A percentile compares a stretch with the other conserved stretches of the same genome.
phyloP scores from a whole-genome alignment of 2,888 invertebrate species.

The Plebejus anna region DNA sequence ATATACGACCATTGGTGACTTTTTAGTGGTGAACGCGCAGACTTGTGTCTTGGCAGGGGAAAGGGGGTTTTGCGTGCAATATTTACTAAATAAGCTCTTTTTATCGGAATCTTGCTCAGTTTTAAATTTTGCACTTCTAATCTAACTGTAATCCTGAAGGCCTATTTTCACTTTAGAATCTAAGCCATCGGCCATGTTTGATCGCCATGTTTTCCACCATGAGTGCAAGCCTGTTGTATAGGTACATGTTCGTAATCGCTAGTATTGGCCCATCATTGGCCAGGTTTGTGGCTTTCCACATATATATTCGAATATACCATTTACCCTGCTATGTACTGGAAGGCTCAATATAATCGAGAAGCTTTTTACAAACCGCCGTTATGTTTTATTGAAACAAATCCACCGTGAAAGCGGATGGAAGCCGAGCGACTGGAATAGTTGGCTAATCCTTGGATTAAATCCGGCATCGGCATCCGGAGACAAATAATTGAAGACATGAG shows the following conservation, averaged over 20 bases:
- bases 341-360: not conserved
- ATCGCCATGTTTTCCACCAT: not conserved
- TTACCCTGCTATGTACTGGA: not conserved
- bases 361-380: not conserved
- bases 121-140: not conserved
- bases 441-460: slow-evolving; percentile 22
- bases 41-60: too few species aligned
- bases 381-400: slow-evolving; percentile 16
- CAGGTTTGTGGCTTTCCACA: too few species aligned
- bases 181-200: not conserved
- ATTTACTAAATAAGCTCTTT: not conserved
- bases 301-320: not conserved
- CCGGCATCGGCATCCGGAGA: slow-evolving; percentile 1
- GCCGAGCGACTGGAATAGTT: slow-evolving; percentile 16
- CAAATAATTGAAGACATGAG: slow-evolving; percentile 3
- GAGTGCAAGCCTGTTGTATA: not conserved
- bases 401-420: not conserved
- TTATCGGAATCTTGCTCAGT: not conserved
- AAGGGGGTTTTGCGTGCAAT: not conserved
- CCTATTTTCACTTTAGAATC: not conserved
- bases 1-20: too few species aligned
- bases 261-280: too few species aligned
- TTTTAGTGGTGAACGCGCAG: too few species aligned
- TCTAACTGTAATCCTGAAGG: too few species aligned
- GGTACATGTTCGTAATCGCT: too few species aligned